phyloP scores from a whole-genome alignment of 2,888 invertebrate species.

The Folsomia candida region DNA sequence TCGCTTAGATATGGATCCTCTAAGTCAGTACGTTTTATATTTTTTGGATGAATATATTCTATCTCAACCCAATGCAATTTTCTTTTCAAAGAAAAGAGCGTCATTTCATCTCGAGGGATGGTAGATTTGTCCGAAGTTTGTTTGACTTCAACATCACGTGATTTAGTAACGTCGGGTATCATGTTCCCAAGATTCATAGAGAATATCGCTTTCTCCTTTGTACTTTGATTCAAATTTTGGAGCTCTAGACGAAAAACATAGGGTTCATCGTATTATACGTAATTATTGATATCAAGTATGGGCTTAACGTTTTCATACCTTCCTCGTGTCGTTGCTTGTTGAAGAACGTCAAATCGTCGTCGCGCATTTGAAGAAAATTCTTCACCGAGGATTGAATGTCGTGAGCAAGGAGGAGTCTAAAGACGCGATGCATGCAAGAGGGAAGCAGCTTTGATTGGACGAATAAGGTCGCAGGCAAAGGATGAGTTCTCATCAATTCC shows the following conservation, averaged over 20 bases:
- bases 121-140: neutral
- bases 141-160: neutral
- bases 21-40: neutral
- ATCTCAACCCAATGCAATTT: constrained; percentile 1
- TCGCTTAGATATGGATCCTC: neutral
- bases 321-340: neutral
- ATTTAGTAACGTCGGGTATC: neutral
- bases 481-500: constrained; percentile 73
- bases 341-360: too few relatives aligned
- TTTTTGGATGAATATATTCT: neutral
- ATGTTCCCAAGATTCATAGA: neutral
- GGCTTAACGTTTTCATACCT: neutral
- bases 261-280: too few relatives aligned
- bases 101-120: neutral
- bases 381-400: constrained; percentile 64
- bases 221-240: neutral
- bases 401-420: constrained; percentile 69
- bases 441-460: constrained; percentile 80
- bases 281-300: neutral
- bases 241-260: neutral
- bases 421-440: constrained; percentile 74
- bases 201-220: neutral
- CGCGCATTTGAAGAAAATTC: too few relatives aligned
- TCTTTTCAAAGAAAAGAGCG: neutral
- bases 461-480: constrained; percentile 67